Evolutionary conservation across 2,888 invertebrate species (phyloP).

Genomic region (Conistra vaccinii): DNA sequence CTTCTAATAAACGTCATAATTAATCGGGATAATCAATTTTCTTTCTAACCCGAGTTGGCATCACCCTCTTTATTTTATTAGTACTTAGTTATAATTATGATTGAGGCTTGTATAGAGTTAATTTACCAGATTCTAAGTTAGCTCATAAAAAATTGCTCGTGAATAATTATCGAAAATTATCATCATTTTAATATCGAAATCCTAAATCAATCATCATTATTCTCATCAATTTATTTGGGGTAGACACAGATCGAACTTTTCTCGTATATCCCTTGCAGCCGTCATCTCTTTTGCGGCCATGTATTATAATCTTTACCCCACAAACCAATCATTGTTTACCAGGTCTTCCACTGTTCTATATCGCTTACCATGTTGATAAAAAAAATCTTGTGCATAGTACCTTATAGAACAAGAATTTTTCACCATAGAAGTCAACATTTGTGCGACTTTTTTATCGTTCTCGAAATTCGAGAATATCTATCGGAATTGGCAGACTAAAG

Average conservation of each 20-base stretch:
- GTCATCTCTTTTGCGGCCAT: neutral
- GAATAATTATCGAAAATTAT: neutral
- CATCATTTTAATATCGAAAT: neutral
- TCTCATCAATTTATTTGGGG: neutral
- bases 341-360: neutral
- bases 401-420: neutral
- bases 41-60: slow-evolving; percentile 18
- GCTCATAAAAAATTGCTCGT: no score
- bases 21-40: slow-evolving; percentile 40
- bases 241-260: neutral
- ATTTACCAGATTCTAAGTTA: neutral
- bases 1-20: slow-evolving; percentile 45
- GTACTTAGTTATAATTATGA: slow-evolving; percentile 9
- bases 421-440: neutral
- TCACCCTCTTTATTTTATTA: slow-evolving; percentile 14
- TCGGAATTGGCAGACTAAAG: slow-evolving; percentile 42
- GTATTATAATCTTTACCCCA: neutral
- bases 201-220: neutral
- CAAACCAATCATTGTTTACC: no score
- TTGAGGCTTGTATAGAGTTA: neutral
- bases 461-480: slow-evolving; percentile 23
- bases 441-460: neutral
- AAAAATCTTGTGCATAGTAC: no score
- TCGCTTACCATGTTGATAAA: no score
- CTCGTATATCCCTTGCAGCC: neutral